These are phyloP conservation scores for Euwallacea fornicatus DNA, from an alignment of 1,140 invertebrate genomes.

Conservation along the genomic window DNA sequence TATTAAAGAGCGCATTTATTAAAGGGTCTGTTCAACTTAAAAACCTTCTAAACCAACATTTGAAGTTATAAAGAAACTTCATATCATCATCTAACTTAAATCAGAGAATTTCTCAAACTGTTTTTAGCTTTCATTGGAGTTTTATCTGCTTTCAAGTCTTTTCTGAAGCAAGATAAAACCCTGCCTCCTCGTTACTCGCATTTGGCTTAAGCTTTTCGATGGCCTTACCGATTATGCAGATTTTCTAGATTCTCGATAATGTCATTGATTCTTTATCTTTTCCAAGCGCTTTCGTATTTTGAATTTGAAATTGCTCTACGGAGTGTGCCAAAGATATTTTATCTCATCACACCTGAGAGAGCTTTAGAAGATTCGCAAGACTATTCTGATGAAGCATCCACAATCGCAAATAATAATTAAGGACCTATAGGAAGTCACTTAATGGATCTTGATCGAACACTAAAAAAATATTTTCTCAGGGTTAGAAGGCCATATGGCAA, in stretches of 20 bases:
- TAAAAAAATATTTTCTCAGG: conserved; percentile 3
- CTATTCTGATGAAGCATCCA: too few species aligned
- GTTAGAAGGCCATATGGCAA: neutral
- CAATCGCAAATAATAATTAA: too few species aligned
- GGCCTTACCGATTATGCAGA: conserved; percentile 9
- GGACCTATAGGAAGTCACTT: too few species aligned
- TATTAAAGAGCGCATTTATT: neutral
- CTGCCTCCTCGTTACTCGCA: conserved; percentile 1
- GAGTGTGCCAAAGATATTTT: neutral
- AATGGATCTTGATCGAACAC: neutral
- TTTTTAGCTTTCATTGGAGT: neutral
- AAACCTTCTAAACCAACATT: neutral
- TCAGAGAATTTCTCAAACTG: too few species aligned
- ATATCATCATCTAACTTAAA: neutral
- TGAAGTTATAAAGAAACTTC: neutral
- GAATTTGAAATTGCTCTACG: conserved; percentile 4
- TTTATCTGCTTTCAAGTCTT: neutral
- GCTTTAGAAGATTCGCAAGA: neutral
- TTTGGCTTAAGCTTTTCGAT: neutral
- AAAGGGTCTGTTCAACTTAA: neutral
- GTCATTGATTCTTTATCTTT: conserved; percentile 13
- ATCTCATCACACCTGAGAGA: neutral
- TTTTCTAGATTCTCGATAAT: neutral
- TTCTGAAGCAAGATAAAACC: conserved; percentile 4
- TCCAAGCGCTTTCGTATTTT: conserved; percentile 5